Evolutionary conservation across 1,140 invertebrate species (phyloP).

Genomic region (Ceratina japonica): DNA sequence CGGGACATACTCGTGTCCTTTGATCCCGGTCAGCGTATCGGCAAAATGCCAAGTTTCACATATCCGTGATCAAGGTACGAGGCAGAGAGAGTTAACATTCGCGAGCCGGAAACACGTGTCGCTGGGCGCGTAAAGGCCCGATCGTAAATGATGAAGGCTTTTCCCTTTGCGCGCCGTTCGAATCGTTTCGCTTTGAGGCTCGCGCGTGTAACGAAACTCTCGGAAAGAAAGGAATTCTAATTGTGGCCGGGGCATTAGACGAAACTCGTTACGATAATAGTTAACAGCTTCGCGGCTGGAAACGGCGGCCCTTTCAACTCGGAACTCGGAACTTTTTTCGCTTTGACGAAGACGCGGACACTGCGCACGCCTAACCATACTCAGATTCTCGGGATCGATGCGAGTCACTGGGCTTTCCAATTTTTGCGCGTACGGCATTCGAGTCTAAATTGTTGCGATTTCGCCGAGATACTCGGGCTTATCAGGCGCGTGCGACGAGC

Average conservation of each 20-base stretch:
- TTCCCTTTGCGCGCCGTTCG: not conserved
- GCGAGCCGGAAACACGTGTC: conserved; percentile 43
- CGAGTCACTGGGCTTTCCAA: too few relatives aligned
- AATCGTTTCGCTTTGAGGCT: not conserved
- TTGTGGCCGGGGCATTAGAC: not conserved
- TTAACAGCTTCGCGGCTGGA: too few relatives aligned
- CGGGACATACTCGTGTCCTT: conserved; percentile 35
- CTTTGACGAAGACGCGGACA: not conserved
- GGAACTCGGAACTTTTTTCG: not conserved
- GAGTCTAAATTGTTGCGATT: not conserved
- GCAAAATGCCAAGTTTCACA: conserved; percentile 41
- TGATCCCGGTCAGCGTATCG: conserved; percentile 24
- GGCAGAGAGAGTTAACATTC: conserved; percentile 31
- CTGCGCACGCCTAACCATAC: too few relatives aligned
- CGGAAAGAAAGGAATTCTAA: conserved; percentile 25
- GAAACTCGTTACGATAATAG: conserved; percentile 18
- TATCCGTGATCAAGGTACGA: conserved; percentile 43
- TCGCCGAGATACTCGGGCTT: not conserved
- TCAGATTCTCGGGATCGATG: too few relatives aligned
- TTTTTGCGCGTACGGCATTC: too few relatives aligned
- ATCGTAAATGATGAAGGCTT: conserved; percentile 34
- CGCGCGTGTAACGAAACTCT: conserved; percentile 10
- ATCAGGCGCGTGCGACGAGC: conserved; percentile 43
- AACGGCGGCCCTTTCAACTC: not conserved
- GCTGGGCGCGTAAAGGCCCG: conserved; percentile 40